Evolutionary conservation across 2,797 vertebrate genomes (phyloP), one percentile per base, ranked within the genome.

Genomic region (Melanotaenia trifasciata): DNA sequence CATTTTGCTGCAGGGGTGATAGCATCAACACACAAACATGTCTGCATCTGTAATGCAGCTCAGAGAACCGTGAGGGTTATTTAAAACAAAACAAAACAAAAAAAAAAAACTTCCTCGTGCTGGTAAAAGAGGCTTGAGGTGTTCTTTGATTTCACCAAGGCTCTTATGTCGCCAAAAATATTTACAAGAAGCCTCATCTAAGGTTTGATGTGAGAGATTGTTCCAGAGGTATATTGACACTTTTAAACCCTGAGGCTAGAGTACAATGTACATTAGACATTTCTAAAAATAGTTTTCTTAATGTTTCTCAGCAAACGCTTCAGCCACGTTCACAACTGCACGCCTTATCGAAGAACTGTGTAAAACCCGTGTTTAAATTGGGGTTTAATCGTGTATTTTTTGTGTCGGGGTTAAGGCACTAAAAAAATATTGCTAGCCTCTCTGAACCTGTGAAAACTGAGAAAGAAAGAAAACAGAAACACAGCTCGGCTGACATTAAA

Each of bases 1-100:
- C 54, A 54, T 64, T 72, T 64, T 9, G 64, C 81, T 73, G 68
- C 8, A 0, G 76, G 84, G 66, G 20, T 51, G 12, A 32, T 36
- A 54, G 51, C 58, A 50, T 5, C 18, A 67, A 56, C 62, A 69
- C 67, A 53, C 14, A 56, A 28, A 78, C 50, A 33, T 0, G 18
- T 18, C 57, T 18, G 67, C 50, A 68, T 26, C 35, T 20, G 65
- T 9, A 36, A 64, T 4, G n/a, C 1, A n/a, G 20, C 26, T 47
- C 13, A 28, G 35, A 51, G 26, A 11, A 30, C 40, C 4, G 32
- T 53, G 36, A 7, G 36, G 50, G 32, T 5, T 3, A n/a, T 53
- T 30, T 30, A 30, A 33, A 33, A 33, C 4, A 7, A 7, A 33
- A 33, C 1, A 33, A 7, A 6, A 33, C 4, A 30, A 28, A 32